A percentile compares a stretch with the other conserved stretches of the same genome.
Evolutionary conservation across 2,888 invertebrate genomes (phyloP).

Genomic region (Hylaea fasciaria): DNA sequence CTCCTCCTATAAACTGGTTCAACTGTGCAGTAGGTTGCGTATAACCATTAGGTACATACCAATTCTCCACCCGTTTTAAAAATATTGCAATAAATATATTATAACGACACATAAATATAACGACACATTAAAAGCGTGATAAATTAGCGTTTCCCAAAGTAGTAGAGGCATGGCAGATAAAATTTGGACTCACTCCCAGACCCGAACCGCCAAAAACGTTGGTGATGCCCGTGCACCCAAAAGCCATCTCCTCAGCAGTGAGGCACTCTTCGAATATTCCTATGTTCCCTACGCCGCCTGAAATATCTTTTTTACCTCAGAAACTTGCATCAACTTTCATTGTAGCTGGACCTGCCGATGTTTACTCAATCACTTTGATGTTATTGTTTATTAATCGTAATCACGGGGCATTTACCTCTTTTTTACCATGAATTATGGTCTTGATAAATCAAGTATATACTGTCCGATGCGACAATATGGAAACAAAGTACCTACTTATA

Average conservation of each 20-base stretch:
- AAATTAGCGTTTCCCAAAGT: conserved; percentile 1
- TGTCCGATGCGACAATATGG: too few species aligned
- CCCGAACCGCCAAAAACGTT: conserved; percentile 89
- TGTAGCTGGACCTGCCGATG: too few species aligned
- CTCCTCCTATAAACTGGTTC: too few species aligned
- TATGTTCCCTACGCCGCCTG: conserved; percentile 76
- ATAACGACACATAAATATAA: conserved; percentile 1
- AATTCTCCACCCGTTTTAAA: not conserved
- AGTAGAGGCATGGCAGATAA: not conserved
- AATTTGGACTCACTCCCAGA: conserved; percentile 76
- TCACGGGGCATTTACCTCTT: too few species aligned
- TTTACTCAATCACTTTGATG: not conserved
- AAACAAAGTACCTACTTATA: too few species aligned
- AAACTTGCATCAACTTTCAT: conserved; percentile 8
- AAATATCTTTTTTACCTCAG: conserved; percentile 50
- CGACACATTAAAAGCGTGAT: conserved; percentile 21
- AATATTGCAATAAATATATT: conserved; percentile 5
- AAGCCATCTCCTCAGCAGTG: conserved; percentile 88
- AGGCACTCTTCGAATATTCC: conserved; percentile 87
- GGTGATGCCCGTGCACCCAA: conserved; percentile 89
- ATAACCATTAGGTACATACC: not conserved
- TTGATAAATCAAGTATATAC: too few species aligned
- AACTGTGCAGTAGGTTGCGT: too few species aligned
- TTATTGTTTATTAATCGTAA: not conserved
- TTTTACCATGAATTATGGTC: too few species aligned